These are phyloP conservation scores for Eulacestoma nigropectus DNA, from an alignment of 2,113 vertebrate species.

Conservation along the genomic window DNA sequence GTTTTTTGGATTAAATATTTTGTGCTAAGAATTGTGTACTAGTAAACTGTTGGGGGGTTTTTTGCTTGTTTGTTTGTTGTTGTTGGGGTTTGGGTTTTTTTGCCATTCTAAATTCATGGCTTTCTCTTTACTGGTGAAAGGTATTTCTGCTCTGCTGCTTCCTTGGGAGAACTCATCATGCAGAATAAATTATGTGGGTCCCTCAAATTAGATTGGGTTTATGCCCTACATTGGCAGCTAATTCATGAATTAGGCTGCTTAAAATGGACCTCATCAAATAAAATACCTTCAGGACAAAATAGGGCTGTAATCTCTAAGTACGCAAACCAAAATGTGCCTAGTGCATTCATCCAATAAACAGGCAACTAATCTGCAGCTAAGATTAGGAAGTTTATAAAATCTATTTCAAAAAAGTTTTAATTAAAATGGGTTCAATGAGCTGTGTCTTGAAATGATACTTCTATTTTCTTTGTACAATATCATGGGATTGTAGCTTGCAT, in stretches of 20 bases:
- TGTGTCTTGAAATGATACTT: constrained; percentile 1
- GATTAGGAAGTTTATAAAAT: constrained; percentile 29
- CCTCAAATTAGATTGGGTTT: constrained; percentile 11
- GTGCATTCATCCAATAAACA: background rate
- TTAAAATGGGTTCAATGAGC: constrained; percentile 15
- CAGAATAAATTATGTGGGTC: constrained; percentile 2
- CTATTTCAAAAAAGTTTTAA: constrained; percentile 27
- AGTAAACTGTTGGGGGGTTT: background rate
- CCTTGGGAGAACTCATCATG: background rate
- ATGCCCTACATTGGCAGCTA: background rate
- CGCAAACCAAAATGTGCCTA: background rate
- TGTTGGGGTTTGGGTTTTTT: accelerated
- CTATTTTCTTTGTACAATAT: background rate
- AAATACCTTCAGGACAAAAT: constrained; percentile 38
- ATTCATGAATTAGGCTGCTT: constrained; percentile 25
- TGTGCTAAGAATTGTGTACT: background rate
- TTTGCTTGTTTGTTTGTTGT: background rate
- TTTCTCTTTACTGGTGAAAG: background rate
- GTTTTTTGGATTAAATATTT: background rate
- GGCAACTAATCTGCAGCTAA: constrained; percentile 7
- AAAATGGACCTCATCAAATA: constrained; percentile 32
- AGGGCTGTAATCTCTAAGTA: constrained; percentile 5
- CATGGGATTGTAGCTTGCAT: background rate
- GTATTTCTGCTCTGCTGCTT: background rate
- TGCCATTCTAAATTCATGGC: background rate